A percentile compares a stretch with the other conserved stretches of the same genome.
These are phyloP conservation scores for Brachionus koreanus DNA, from an alignment of 1,140 invertebrate genomes.

Conservation along the genomic window DNA sequence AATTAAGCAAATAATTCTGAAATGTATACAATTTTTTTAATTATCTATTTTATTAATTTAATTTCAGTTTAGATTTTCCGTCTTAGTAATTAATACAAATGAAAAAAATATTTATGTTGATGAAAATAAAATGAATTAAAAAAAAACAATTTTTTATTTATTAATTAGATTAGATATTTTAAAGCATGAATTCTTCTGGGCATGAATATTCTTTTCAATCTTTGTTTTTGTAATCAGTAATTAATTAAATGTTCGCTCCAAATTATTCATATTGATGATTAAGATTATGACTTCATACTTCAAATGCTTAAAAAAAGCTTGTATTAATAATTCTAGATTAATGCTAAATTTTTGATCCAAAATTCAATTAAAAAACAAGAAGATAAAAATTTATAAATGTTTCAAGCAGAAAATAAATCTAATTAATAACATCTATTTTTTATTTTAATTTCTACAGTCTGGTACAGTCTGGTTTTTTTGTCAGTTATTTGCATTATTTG, in stretches of 20 bases:
- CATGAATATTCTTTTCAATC: background rate
- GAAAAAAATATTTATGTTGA: background rate
- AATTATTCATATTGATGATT: background rate
- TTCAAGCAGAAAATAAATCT: background rate
- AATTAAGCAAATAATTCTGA: background rate
- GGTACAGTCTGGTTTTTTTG: no score
- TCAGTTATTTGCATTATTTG: background rate
- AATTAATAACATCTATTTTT: background rate
- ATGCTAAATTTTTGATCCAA: background rate
- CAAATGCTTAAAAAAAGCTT: no score
- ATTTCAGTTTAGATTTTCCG: background rate
- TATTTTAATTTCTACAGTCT: background rate
- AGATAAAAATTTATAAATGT: background rate
- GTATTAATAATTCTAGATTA: background rate
- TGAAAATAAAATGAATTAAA: background rate
- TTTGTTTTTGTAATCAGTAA: background rate
- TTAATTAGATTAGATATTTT: background rate
- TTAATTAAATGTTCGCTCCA: background rate
- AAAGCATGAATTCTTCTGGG: background rate
- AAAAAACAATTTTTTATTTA: background rate
- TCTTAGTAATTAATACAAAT: background rate
- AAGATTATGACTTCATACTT: background rate
- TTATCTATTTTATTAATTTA: background rate
- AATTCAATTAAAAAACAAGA: background rate
- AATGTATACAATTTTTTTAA: background rate